Evolutionary conservation across 2,888 invertebrate species (phyloP).

Genomic region (Onthophagus sagittarius): DNA sequence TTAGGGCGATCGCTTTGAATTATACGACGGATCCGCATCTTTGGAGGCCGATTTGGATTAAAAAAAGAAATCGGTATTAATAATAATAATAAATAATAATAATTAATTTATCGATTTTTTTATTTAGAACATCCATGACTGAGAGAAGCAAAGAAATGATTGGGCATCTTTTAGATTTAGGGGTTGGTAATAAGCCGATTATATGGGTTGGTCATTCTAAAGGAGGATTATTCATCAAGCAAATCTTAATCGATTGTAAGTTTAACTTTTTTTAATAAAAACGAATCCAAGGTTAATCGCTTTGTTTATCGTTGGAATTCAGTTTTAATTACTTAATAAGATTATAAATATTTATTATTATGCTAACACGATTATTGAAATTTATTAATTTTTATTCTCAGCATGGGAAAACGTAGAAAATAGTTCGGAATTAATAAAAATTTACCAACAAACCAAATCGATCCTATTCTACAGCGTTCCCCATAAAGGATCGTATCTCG

Average conservation of each 20-base stretch:
- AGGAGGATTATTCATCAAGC: slow-evolving; percentile 83
- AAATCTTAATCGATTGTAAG: slow-evolving; percentile 69
- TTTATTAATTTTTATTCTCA: slow-evolving; percentile 29
- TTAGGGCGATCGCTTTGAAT: slow-evolving; percentile 75
- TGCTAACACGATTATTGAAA: background rate
- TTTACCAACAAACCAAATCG: slow-evolving; percentile 59
- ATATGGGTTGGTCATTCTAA: slow-evolving; percentile 86
- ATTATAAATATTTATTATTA: too few relatives aligned
- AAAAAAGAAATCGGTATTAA: slow-evolving; percentile 58
- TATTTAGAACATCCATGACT: slow-evolving; percentile 57
- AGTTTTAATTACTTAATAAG: too few relatives aligned
- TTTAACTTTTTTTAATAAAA: background rate
- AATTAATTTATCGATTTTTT: background rate
- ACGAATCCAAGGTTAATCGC: too few relatives aligned
- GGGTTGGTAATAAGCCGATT: slow-evolving; percentile 69
- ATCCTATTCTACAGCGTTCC: slow-evolving; percentile 86
- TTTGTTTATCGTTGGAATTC: too few relatives aligned
- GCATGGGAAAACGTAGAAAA: slow-evolving; percentile 52
- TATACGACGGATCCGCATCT: slow-evolving; percentile 76
- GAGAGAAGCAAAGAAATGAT: slow-evolving; percentile 72
- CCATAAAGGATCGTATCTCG: slow-evolving; percentile 76
- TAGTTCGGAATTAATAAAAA: slow-evolving; percentile 43
- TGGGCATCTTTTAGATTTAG: slow-evolving; percentile 60
- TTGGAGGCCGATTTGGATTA: slow-evolving; percentile 73
- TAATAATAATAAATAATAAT: slow-evolving; percentile 13